Evolutionary conservation across 2,797 vertebrate species (phyloP).

Genomic region (Schizothorax lantsangensis): DNA sequence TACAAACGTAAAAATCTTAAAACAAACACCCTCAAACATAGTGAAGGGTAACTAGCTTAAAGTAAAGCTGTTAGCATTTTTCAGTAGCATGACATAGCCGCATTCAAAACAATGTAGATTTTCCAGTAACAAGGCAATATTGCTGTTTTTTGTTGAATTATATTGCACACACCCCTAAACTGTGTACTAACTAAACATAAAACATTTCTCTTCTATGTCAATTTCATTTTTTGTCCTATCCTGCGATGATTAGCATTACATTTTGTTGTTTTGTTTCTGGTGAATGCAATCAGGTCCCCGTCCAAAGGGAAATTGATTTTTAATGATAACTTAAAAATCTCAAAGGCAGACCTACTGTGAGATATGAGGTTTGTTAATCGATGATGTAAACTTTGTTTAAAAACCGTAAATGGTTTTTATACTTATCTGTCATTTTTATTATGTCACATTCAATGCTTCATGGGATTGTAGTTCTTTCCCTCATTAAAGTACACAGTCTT

Average conservation of each 20-base stretch:
- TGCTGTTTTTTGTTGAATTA: not conserved
- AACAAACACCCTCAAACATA: not conserved
- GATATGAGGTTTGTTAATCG: not conserved
- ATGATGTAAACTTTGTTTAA: not conserved
- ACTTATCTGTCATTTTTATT: too few species aligned
- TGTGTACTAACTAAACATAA: not conserved
- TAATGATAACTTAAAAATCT: not conserved
- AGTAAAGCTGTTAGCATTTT: not conserved
- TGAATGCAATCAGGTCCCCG: not conserved
- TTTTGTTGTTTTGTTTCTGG: not conserved
- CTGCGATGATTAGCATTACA: not conserved
- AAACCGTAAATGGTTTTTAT: too few species aligned
- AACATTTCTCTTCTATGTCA: not conserved
- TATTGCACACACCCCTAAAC: not conserved
- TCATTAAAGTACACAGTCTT: not conserved
- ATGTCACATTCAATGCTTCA: too few species aligned
- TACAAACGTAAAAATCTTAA: too few species aligned
- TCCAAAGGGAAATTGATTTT: not conserved
- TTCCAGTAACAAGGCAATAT: not conserved
- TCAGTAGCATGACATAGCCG: not conserved
- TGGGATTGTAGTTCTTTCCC: not conserved
- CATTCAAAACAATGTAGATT: not conserved
- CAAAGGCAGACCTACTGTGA: not conserved
- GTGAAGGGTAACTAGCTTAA: not conserved
- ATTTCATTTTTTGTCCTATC: not conserved